Evolutionary conservation across 2,113 vertebrate genomes (phyloP), one percentile per base, ranked within the genome.

Genomic region (Ameiurus melas): DNA sequence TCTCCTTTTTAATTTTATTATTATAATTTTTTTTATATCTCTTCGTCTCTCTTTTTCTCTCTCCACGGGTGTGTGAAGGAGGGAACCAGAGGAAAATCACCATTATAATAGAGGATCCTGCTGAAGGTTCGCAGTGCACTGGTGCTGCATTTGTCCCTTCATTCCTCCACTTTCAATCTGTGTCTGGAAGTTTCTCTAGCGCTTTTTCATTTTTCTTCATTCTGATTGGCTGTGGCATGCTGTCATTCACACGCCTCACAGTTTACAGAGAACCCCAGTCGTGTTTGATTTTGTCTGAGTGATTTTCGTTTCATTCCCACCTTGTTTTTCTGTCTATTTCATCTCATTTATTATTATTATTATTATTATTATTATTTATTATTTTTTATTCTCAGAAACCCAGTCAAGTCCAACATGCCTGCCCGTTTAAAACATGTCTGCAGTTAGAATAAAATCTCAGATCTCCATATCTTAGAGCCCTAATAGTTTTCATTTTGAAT

Each of bases 71-170:
- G 79, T 91, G 87, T 92, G 30, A 95, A 95, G 94, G 93, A 98
- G 97, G 96, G 93, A 95, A 95, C 92, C 96, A 95, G 94, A 96
- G 97, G 95, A 97, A 97, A 96, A 98, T 99, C 97, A 97, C 97
- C 96, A 97, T 99, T 96, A 99, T 99, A 96, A 96, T 99, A 95
- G 98, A 99, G 96, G 98, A 99, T 91, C 98, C 98, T 66, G 95
- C 98, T 90, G 98, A 97, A 99, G 98, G 98, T 99, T 97, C 96
- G 97, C 95, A 90, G 95, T 93, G 92, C 93, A 90, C 90, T 92
- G 91, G 87, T 68, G 87, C 94, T 94, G 95, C 94, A 86, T 94
- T 92, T 64, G 17, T 58, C 85, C 53, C 39, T 47, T n/a, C 85
- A 89, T 77, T 68, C 62, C 55, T 86, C 43, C 84, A 60, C 19